Conservation (phyloP, 1,140 invertebrate species). For the Drosophila gunungcola region DNA sequence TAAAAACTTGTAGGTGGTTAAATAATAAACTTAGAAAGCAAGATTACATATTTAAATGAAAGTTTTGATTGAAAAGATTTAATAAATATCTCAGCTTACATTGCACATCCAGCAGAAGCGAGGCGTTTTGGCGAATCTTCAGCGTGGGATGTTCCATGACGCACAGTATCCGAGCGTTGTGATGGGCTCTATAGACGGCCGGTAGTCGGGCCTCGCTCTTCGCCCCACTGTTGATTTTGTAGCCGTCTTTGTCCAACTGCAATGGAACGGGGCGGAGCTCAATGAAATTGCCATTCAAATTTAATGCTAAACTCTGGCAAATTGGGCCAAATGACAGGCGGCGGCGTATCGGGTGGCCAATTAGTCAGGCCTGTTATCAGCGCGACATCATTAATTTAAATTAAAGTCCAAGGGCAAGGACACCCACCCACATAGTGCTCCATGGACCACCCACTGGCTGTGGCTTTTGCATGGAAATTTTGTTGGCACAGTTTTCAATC, state of each 20-base stretch:
- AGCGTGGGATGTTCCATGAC: slow-evolving; percentile 90
- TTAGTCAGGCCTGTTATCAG: slow-evolving; percentile 75
- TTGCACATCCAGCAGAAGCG: slow-evolving; percentile 91
- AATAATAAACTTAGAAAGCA: no score
- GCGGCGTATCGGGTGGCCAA: slow-evolving; percentile 43
- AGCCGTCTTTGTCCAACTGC: slow-evolving; percentile 81
- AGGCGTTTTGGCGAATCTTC: slow-evolving; percentile 88
- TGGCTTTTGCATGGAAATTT: slow-evolving; percentile 60
- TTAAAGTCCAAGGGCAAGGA: slow-evolving; percentile 59
- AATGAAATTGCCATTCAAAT: slow-evolving; percentile 61
- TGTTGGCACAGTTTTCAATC: slow-evolving; percentile 79
- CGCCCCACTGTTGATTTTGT: slow-evolving; percentile 86
- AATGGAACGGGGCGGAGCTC: neutral
- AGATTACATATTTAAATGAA: no score
- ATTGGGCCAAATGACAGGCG: slow-evolving; percentile 60
- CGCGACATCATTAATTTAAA: slow-evolving; percentile 78
- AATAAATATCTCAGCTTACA: slow-evolving; percentile 87
- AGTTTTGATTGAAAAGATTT: no score
- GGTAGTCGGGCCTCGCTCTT: slow-evolving; percentile 88
- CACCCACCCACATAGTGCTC: slow-evolving; percentile 1
- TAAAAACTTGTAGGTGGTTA: no score
- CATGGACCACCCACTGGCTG: slow-evolving; percentile 4
- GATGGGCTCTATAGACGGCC: slow-evolving; percentile 89
- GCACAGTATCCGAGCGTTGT: slow-evolving; percentile 91
- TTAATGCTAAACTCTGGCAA: slow-evolving; percentile 54